Conservation (phyloP, 2,113 vertebrate genomes). For the Benthochromis sp. region DNA sequence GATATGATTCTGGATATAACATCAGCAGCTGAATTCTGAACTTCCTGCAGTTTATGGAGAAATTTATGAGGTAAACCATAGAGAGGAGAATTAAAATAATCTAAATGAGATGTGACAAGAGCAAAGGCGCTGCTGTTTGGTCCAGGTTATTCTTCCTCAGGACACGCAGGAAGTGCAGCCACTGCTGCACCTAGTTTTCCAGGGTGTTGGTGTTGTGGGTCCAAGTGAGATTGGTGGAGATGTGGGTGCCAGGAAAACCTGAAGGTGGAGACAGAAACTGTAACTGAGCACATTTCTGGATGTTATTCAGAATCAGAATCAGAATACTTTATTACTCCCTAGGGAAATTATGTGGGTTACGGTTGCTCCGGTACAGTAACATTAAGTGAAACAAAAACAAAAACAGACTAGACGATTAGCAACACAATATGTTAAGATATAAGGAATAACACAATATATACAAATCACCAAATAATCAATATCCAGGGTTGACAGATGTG, state of each 20-base stretch:
- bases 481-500: background rate
- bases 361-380: background rate
- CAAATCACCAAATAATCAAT: rapidly evolving
- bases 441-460: background rate
- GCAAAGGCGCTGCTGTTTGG: background rate
- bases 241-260: background rate
- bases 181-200: background rate
- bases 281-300: background rate
- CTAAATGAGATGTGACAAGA: background rate
- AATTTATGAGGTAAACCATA: background rate
- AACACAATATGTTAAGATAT: background rate
- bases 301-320: background rate
- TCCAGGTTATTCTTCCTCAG: background rate
- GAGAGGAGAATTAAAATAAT: background rate
- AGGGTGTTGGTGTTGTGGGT: background rate
- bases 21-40: background rate
- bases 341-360: background rate
- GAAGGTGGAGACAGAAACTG: background rate
- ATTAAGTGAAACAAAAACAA: background rate
- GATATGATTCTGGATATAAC: background rate
- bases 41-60: background rate
- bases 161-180: background rate
- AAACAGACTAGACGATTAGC: background rate
- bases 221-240: background rate
- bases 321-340: background rate